Base-by-base conservation (phyloP, 2,113 vertebrate species). In the Puma concolor region DNA sequence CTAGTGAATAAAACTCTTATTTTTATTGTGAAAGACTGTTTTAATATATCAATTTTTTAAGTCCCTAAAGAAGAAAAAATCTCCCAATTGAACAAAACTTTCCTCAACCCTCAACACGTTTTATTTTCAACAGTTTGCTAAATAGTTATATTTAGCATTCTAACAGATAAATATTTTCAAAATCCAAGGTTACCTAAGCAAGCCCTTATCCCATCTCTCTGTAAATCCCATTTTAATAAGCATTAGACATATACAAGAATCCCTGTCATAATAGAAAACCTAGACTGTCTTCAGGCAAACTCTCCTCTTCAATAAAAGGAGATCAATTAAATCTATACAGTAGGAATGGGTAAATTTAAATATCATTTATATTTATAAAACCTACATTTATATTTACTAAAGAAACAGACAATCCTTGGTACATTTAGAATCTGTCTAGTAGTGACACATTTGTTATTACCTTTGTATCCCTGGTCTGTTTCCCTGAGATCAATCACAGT, bases 401-500 rank as follows among this genome's bases (percentile, higher is more conserved):
- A 80, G 31, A 91, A 64, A 74, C 19, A 86, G 23, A 71, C 23
- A 89, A 81, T 83, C 54, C 36, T 74, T 31, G 38, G 31, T 36
- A 71, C 19, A 38, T 66, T 69, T 36, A 85, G 29, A 94, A 21
- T 80, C 57, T n/a, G 27, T 36, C 63, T 64, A 63, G 25, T 85
- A 81, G 67, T 48, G 15, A 94, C 7, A 66, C 31, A 95, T 36
- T 38, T 85, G 21, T 87, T 94, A 90, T 99, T 99, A 99, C 99
- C 99, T 99, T 99, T 99, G 98, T 99, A 99, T 97, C 99, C 99
- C 98, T 99, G 99, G 98, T 99, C 99, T 97, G 99, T 99, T 99
- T 99, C 99, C 99, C 99, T 99, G 99, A 99, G 99, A 99, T 99
- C 99, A 98, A 99, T 99, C 99, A 99, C 99, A 99, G 99, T 99